phyloP scores from a whole-genome alignment of 2,888 invertebrate species.

The Strigamia transsilvanica region DNA sequence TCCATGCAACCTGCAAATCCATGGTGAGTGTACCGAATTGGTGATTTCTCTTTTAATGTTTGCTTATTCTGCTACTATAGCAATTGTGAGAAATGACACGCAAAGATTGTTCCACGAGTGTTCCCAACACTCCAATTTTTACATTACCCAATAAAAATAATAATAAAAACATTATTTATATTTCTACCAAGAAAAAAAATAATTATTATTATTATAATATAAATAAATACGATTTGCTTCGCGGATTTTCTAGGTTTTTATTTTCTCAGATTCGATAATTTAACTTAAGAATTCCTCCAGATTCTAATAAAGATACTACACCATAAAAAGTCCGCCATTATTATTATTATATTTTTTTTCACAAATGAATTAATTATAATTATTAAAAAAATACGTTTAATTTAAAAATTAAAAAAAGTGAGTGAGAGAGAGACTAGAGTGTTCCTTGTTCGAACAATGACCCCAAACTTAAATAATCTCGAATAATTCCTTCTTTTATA shows the following conservation, averaged over 20 bases:
- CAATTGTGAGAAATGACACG: not conserved
- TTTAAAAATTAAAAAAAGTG: not conserved
- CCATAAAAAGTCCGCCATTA: not conserved
- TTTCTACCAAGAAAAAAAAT: not conserved
- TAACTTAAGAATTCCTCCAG: not conserved
- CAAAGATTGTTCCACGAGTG: not conserved
- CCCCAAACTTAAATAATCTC: not conserved
- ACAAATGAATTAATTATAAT: too few species aligned
- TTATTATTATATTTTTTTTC: too few species aligned
- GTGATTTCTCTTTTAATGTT: constrained; percentile 1
- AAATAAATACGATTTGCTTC: not conserved
- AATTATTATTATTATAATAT: too few species aligned
- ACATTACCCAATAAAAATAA: not conserved
- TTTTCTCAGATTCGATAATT: not conserved
- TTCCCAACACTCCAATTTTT: too few species aligned
- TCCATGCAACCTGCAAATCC: not conserved
- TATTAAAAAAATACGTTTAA: not conserved
- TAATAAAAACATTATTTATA: not conserved
- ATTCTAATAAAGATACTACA: not conserved
- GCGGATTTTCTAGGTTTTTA: not conserved
- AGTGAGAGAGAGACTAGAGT: too few species aligned
- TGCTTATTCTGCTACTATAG: not conserved
- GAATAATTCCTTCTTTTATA: not conserved
- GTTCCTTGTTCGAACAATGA: constrained; percentile 1
- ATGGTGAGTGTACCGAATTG: not conserved